Base-by-base conservation (phyloP, 1,140 invertebrate genomes). In the Coptotermes formosanus region DNA sequence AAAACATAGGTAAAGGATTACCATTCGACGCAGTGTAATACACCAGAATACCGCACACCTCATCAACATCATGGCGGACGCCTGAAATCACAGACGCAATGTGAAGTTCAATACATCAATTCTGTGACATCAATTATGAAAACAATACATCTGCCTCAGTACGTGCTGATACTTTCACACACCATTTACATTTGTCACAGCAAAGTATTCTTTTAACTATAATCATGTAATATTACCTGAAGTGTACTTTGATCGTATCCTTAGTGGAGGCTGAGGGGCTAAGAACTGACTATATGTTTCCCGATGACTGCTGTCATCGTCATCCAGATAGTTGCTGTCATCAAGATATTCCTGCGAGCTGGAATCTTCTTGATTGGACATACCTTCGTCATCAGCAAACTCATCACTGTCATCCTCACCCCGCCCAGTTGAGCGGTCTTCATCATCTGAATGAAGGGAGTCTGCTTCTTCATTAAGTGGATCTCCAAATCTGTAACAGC, bases 401-500 rank as follows among this genome's bases (percentile, higher is more conserved):
- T 94, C 93, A 91, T 94, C 94, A 85, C 92, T 92, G 89, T 94
- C 93, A 87, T 94, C 93, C 48, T 93, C 91, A n/a, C 90, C 90
- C 11, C 90, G 89, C 9, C 91, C 91, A n/a, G 91, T 91, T 82
- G 92, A 92, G n/a, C 92, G 92, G 82, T 92, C 88, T 83, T 89
- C 88, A 83, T 88, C 89, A 86, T 93, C 93, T 43, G 93, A 94
- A 69, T 93, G 92, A 87, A 94, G 90, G 12, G 94, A 94, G 90
- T 96, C 95, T 3, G 94, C 92, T 30, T 93, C 93, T 88, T 93
- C 95, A 89, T 95, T 94, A 14, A 95, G 90, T 38, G 93, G 92
- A 89, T 94, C 94, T 32, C 93, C 93, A 87, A 94, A 94, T 87
- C 93, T 92, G 88, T 95, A 95, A 90, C 93, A 93, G 89, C 92